Evolutionary conservation across 2,113 vertebrate genomes (phyloP).

Genomic region (Phyllopteryx taeniolatus): DNA sequence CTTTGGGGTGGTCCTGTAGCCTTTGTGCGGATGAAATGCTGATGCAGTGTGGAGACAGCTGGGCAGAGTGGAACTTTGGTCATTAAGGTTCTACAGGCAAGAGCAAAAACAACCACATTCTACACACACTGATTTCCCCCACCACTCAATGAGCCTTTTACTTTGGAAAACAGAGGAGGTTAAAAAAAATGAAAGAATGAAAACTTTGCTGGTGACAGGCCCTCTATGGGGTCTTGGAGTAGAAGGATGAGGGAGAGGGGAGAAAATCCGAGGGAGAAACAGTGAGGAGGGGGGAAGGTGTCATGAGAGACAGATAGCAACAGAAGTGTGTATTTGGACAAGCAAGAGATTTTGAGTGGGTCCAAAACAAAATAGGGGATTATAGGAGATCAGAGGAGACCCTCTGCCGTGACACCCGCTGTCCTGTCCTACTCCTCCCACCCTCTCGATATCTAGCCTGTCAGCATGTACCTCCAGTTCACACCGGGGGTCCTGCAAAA

Average conservation of each 20-base stretch:
- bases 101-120: constrained; percentile 44
- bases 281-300: constrained; percentile 1
- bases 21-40: constrained; percentile 61
- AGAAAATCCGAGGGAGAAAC: constrained; percentile 17
- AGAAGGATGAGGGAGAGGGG: constrained; percentile 30
- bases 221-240: constrained; percentile 30
- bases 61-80: constrained; percentile 58
- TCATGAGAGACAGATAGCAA: constrained; percentile 24
- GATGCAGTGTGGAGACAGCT: constrained; percentile 66
- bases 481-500: constrained; percentile 39
- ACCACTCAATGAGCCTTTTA: constrained; percentile 57
- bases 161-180: constrained; percentile 56
- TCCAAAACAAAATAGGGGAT: constrained; percentile 59
- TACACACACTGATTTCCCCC: constrained; percentile 19
- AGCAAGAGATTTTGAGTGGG: constrained; percentile 49
- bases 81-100: constrained; percentile 58
- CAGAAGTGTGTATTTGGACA: constrained; percentile 64
- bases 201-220: constrained; percentile 52
- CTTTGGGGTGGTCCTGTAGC: constrained; percentile 57
- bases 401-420: constrained; percentile 38
- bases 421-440: constrained; percentile 19
- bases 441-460: constrained; percentile 32
- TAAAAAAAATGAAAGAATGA: constrained; percentile 42
- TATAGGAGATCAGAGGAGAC: constrained; percentile 54
- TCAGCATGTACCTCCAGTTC: constrained; percentile 50